These are phyloP conservation scores for Hirtodrosophila duncani DNA, from an alignment of 2,888 invertebrate genomes.

Conservation along the genomic window DNA sequence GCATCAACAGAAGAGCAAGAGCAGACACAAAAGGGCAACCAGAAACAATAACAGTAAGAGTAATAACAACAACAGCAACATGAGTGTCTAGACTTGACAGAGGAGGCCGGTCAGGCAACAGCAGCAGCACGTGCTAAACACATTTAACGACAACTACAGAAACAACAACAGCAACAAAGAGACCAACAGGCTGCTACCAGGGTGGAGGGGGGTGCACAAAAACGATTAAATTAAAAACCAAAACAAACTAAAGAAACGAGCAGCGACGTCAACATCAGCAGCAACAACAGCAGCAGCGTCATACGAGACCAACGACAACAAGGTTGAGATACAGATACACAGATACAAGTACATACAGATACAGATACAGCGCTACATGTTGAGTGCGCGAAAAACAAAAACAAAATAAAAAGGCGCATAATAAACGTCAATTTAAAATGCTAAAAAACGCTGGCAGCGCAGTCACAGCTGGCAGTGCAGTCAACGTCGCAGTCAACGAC, in stretches of 20 bases:
- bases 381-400: conserved; percentile 55
- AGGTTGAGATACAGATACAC: conserved; percentile 42
- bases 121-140: conserved; percentile 64
- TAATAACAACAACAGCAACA: conserved; percentile 23
- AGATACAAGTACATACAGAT: no score
- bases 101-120: conserved; percentile 41
- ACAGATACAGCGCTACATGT: no score
- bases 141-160: conserved; percentile 68
- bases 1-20: conserved; percentile 61
- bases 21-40: conserved; percentile 66
- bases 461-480: conserved; percentile 42
- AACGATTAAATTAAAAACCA: conserved; percentile 73
- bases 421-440: conserved; percentile 74
- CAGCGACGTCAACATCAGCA: conserved; percentile 29
- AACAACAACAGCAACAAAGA: conserved; percentile 23
- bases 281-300: conserved; percentile 19
- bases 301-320: conserved; percentile 26
- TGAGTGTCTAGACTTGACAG: conserved; percentile 38
- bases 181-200: conserved; percentile 4
- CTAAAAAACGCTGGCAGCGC: conserved; percentile 58
- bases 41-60: conserved; percentile 26
- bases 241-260: conserved; percentile 69
- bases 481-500: no score
- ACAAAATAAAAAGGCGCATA: conserved; percentile 45
- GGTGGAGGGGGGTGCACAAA: conserved; percentile 43